phyloP scores from a whole-genome alignment of 2,797 vertebrate genomes.

The Peromyscus attwateri region DNA sequence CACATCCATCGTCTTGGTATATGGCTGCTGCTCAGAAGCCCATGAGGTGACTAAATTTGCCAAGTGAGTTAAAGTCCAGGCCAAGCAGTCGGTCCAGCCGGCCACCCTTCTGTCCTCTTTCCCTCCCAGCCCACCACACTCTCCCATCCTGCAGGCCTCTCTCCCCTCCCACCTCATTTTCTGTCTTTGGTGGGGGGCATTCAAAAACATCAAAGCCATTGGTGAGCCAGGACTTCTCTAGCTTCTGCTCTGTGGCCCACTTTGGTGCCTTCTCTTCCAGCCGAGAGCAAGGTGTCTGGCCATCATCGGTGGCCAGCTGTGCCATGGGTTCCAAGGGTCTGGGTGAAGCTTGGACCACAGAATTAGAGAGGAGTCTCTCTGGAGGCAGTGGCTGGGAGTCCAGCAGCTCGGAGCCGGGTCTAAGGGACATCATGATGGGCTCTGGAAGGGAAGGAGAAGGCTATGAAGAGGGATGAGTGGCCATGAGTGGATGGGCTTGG shows the following conservation, averaged over 20 bases:
- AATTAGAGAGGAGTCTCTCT: conserved; percentile 78
- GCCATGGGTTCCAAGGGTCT: conserved; percentile 76
- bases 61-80: neutral
- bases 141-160: neutral
- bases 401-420: conserved; percentile 90
- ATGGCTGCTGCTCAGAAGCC: neutral
- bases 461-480: neutral
- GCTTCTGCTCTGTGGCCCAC: conserved; percentile 85
- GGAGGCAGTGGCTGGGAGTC: conserved; percentile 80
- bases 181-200: conserved; percentile 94
- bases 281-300: conserved; percentile 62
- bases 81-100: neutral
- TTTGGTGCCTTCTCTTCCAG: conserved; percentile 66
- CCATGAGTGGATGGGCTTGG: neutral
- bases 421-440: conserved; percentile 94
- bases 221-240: conserved; percentile 84
- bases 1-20: neutral
- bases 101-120: neutral
- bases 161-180: conserved; percentile 93
- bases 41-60: neutral
- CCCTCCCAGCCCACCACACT: neutral
- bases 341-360: conserved; percentile 68
- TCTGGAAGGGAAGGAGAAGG: conserved; percentile 85
- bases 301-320: conserved; percentile 72
- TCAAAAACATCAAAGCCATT: conserved; percentile 91